Percentiles rank a stretch among this genome's conserved stretches.
phyloP scores from a whole-genome alignment of 2,113 vertebrate species.

The Microtus richardsoni region DNA sequence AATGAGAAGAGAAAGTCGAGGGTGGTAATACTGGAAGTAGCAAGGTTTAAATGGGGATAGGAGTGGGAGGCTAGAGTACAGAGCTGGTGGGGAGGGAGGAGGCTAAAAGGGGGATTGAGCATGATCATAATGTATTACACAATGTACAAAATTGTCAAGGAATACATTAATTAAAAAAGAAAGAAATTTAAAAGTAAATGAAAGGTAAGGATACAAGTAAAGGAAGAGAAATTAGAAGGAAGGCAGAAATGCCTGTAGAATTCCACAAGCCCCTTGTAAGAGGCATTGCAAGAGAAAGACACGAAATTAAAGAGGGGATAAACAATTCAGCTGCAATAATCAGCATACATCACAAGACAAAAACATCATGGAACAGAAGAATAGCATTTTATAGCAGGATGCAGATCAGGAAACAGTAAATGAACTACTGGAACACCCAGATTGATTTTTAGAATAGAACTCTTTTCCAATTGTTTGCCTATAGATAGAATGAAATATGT shows the following conservation, averaged over 20 bases:
- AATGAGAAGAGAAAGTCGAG: not conserved
- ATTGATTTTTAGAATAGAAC: not conserved
- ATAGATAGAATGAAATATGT: not conserved
- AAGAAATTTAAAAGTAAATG: not conserved
- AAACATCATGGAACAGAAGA: not conserved
- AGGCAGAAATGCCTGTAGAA: not conserved
- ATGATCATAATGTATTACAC: not conserved
- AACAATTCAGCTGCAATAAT: not conserved
- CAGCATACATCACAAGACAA: not conserved
- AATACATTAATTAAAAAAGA: not conserved
- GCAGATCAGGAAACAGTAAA: not conserved
- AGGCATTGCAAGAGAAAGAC: not conserved
- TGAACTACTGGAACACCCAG: not conserved
- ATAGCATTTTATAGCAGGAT: not conserved
- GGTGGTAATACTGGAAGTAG: not conserved
- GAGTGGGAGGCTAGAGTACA: not conserved
- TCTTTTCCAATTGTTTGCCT: not conserved
- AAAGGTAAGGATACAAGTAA: not conserved
- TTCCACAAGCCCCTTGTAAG: not conserved
- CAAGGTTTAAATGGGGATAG: not conserved
- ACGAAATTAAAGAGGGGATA: not conserved
- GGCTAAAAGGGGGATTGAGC: not conserved
- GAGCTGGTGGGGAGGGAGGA: not conserved
- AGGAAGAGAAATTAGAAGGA: not conserved
- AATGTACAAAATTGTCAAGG: not conserved